phyloP scores from a whole-genome alignment of 2,888 invertebrate genomes.

The Prostheceraeus crozeri region DNA sequence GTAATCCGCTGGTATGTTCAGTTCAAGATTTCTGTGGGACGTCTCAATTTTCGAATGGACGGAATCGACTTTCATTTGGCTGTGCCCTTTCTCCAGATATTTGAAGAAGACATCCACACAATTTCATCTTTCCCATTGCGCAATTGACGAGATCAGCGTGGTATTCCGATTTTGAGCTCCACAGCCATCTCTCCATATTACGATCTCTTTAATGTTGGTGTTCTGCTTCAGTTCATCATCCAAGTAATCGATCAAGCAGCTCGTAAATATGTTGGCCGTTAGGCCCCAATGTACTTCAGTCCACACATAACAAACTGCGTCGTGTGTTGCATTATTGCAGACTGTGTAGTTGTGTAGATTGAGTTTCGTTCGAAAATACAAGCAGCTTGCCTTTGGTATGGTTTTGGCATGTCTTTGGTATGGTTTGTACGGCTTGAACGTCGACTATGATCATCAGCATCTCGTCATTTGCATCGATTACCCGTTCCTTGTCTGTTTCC shows the following conservation, averaged over 20 bases:
- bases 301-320: slow-evolving; percentile 2
- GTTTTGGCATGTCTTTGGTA: slow-evolving; percentile 17
- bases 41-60: slow-evolving; percentile 7
- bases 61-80: slow-evolving; percentile 6
- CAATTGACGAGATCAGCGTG: not conserved
- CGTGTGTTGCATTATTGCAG: slow-evolving; percentile 1
- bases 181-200: slow-evolving; percentile 25
- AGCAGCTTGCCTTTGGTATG: slow-evolving; percentile 13
- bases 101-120: not conserved
- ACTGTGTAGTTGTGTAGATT: slow-evolving; percentile 17
- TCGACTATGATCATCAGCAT: slow-evolving; percentile 6
- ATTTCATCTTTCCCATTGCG: not conserved
- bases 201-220: not conserved
- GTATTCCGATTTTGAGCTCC: slow-evolving; percentile 10
- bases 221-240: too few species aligned
- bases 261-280: slow-evolving; percentile 7
- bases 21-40: not conserved
- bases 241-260: slow-evolving; percentile 8
- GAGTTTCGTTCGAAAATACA: slow-evolving; percentile 19
- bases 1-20: slow-evolving; percentile 1
- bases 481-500: too few species aligned
- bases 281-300: not conserved
- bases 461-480: too few species aligned
- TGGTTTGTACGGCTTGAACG: slow-evolving; percentile 6
- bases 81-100: slow-evolving; percentile 16